Evolutionary conservation across 2,113 vertebrate genomes (phyloP).

Genomic region (Abramis brama): DNA sequence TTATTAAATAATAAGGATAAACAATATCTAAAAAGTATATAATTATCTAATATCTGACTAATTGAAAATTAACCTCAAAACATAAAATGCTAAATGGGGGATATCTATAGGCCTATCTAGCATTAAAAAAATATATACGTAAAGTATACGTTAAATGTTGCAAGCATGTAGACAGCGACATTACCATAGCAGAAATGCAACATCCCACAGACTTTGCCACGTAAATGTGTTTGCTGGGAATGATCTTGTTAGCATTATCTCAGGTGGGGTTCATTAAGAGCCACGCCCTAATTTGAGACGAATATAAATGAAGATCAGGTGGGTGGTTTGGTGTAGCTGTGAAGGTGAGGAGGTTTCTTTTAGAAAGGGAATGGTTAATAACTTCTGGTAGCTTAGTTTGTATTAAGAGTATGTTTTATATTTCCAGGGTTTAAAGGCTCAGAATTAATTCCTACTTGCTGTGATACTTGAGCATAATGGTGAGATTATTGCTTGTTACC

Average conservation of each 20-base stretch:
- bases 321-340: neutral
- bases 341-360: neutral
- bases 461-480: neutral
- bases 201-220: too few species aligned
- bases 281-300: neutral
- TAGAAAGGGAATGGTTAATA: fast-evolving
- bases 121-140: too few species aligned
- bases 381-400: neutral
- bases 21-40: too few species aligned
- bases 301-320: neutral
- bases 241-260: neutral
- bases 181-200: too few species aligned
- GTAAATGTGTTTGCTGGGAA: too few species aligned
- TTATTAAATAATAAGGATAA: too few species aligned
- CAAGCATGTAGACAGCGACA: too few species aligned
- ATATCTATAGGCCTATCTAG: too few species aligned
- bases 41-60: too few species aligned
- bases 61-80: too few species aligned
- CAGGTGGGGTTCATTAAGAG: neutral
- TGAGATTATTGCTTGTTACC: neutral
- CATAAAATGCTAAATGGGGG: too few species aligned
- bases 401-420: neutral
- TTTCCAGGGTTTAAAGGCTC: neutral
- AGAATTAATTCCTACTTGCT: neutral
- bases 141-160: too few species aligned